phyloP scores from a whole-genome alignment of 2,797 vertebrate genomes.

The Cryptoprocta ferox region DNA sequence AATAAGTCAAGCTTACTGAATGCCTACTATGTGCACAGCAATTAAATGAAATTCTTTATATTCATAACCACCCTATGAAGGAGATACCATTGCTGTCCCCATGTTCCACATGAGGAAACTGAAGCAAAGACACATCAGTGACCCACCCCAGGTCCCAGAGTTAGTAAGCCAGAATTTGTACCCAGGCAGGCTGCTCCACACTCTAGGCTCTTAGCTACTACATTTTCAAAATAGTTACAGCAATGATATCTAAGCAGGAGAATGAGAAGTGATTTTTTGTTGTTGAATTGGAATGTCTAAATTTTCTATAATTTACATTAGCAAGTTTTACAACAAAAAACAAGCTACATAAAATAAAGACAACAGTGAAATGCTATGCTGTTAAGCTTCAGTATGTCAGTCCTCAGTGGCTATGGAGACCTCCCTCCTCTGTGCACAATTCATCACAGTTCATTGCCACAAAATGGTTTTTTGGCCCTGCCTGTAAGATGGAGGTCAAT shows the following conservation, averaged over 20 bases:
- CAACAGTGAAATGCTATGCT: background rate
- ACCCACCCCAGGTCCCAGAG: background rate
- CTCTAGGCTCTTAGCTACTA: background rate
- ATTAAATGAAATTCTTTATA: background rate
- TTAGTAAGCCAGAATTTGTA: background rate
- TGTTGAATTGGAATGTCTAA: background rate
- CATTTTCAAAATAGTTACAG: background rate
- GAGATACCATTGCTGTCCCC: background rate
- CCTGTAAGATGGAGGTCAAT: background rate
- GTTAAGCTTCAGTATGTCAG: background rate
- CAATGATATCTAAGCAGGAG: background rate
- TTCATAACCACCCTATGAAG: background rate
- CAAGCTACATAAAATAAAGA: background rate
- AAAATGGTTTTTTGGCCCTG: background rate
- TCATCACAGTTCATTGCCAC: background rate
- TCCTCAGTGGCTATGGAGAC: background rate
- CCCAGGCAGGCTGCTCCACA: background rate
- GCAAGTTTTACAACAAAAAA: background rate
- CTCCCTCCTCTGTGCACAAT: background rate
- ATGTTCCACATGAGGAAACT: background rate
- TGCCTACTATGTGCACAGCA: background rate
- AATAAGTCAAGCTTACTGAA: background rate
- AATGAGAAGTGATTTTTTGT: background rate
- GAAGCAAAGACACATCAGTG: background rate
- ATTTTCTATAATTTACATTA: background rate